These are phyloP conservation scores for Tangara arthus DNA, from an alignment of 2,797 vertebrate genomes.

Conservation along the genomic window DNA sequence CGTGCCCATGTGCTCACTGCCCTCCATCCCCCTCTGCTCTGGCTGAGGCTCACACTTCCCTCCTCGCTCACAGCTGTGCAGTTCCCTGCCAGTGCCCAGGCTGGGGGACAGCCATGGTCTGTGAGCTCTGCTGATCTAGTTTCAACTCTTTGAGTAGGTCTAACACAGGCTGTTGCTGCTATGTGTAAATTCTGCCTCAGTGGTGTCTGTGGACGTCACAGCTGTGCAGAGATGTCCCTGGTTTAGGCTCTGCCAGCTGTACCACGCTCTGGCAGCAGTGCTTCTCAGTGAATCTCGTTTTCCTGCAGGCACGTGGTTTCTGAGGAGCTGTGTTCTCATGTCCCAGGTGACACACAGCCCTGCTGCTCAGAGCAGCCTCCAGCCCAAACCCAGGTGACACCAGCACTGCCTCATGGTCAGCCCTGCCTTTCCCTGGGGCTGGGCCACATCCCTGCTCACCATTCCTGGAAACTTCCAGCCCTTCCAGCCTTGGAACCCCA, in stretches of 20 bases:
- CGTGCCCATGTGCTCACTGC: rapidly evolving
- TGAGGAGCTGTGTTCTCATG: not conserved
- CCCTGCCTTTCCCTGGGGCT: not conserved
- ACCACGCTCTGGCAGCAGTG: not conserved
- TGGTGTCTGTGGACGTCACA: not conserved
- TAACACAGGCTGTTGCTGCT: not conserved
- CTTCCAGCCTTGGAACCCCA: not conserved
- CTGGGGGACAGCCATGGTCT: not conserved
- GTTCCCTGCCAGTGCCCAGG: rapidly evolving
- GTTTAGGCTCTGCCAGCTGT: not conserved
- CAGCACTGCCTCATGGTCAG: rapidly evolving
- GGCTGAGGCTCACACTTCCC: not conserved
- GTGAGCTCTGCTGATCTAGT: not conserved
- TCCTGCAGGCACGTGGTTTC: not conserved
- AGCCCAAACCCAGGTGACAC: not conserved
- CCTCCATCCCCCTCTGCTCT: not conserved
- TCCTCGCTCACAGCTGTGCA: not conserved
- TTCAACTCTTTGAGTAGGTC: not conserved
- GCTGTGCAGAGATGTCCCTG: not conserved
- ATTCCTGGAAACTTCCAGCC: not conserved
- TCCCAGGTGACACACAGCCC: not conserved
- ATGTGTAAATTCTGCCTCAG: not conserved
- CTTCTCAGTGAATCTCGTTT: not conserved
- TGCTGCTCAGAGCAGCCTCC: not conserved
- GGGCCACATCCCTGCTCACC: not conserved